A percentile compares a stretch with the other conserved stretches of the same genome.
Evolutionary conservation across 2,888 invertebrate species (phyloP).

Genomic region (Siphonodentalium dalli): DNA sequence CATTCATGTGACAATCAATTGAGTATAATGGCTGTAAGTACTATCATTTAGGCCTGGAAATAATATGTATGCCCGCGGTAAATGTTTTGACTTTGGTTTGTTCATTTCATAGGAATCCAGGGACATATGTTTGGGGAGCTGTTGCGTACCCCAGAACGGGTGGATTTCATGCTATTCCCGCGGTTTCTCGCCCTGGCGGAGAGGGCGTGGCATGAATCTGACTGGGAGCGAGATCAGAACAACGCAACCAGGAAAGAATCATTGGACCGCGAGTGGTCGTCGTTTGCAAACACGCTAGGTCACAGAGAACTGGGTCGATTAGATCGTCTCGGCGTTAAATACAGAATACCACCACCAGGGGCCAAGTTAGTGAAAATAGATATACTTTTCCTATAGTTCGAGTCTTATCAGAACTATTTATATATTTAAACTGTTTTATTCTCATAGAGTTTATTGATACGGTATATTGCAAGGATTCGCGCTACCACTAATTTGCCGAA

Average conservation of each 20-base stretch:
- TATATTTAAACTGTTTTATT: too few relatives aligned
- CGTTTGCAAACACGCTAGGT: constrained; percentile 46
- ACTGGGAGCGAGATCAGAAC: constrained; percentile 42
- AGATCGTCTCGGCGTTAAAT: constrained; percentile 36
- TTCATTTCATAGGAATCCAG: constrained; percentile 48
- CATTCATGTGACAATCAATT: too few relatives aligned
- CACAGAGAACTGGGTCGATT: constrained; percentile 45
- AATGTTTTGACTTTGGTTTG: too few relatives aligned
- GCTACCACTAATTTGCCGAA: too few relatives aligned
- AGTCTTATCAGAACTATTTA: too few relatives aligned
- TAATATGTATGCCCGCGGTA: too few relatives aligned
- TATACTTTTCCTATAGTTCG: background rate
- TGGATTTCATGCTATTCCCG: constrained; percentile 51
- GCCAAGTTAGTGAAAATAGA: too few relatives aligned
- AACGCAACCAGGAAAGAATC: too few relatives aligned
- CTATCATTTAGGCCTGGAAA: too few relatives aligned
- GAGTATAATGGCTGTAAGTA: too few relatives aligned
- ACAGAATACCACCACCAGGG: constrained; percentile 49
- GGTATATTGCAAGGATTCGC: too few relatives aligned
- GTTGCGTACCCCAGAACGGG: constrained; percentile 32
- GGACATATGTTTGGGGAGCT: constrained; percentile 58
- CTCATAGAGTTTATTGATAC: too few relatives aligned
- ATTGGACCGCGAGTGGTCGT: constrained; percentile 44
- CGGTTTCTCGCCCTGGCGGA: constrained; percentile 54
- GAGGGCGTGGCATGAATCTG: constrained; percentile 56